Base-by-base conservation (phyloP, 1,140 invertebrate genomes). In the Oreohelix idahoensis region DNA sequence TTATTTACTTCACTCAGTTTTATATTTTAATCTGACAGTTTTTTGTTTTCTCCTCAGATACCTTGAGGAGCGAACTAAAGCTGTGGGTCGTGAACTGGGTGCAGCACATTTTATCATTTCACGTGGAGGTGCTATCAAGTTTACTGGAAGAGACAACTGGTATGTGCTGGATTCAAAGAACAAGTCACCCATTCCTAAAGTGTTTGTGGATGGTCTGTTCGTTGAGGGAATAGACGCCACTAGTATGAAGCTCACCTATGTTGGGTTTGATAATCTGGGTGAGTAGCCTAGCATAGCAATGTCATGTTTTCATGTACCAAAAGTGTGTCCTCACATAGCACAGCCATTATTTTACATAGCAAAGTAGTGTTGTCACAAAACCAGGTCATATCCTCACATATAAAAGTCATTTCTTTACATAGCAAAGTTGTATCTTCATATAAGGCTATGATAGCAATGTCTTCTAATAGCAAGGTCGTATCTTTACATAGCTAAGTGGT, bases 231-330 rank as follows among this genome's bases (percentile, higher is more conserved):
- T 82, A 23, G 80, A 82, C 39, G 45, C 49, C 42, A 74, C 49
- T 32, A 82, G 75, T 39, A 71, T 51, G n/a, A 58, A 74, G 11
- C n/a, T 82, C 11, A 82, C 71, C 1, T 70, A 82, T 58, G 51
- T 74, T 26, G 69, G 70, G 15, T 74, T 75, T 82, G 80, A 82
- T 38, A 58, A 36, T 45, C 38, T 82, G 29, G 80, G 80, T 82
- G 26, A 29, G 63, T 45, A 36, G 15, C 20, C 53, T 77, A 26
- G 17, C 20, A 77, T 35, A 35, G 42, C 42, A 35, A n/a, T n/a
- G n/a, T n/a, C n/a, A n/a, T n/a, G n/a, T n/a, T n/a, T n/a, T n/a
- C n/a, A n/a, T n/a, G n/a, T n/a, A n/a, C n/a, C n/a, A n/a, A n/a
- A n/a, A n/a, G n/a, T n/a, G n/a, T n/a, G n/a, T n/a, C n/a, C n/a